Evolutionary conservation across 2,113 vertebrate species (phyloP), one percentile per base, ranked within the genome.

Genomic region (Cebus imitator): DNA sequence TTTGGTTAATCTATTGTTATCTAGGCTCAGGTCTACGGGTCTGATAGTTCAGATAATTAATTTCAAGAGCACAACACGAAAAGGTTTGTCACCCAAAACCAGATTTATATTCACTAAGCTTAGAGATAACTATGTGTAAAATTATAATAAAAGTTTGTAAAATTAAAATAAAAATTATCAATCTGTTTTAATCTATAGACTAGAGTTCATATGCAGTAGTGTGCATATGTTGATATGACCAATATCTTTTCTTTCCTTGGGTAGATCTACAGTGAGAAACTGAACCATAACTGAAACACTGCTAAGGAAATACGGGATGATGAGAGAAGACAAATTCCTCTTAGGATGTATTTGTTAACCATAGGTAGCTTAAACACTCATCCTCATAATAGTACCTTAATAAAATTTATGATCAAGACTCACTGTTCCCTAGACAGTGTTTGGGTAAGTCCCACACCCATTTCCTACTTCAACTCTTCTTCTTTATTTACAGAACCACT

Each of bases 31-130:
- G 27, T 72, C 57, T 12, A 10, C 10, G 43, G 35, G 45, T 6
- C 37, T 84, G 78, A 58, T 58, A 37, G 25, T 20, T 94, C 66
- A 57, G 16, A n/a, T 90, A 87, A 61, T 91, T 90, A 37, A 73
- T 87, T 78, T 91, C 66, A 75, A 94, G 52, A 87, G 16, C 55
- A 52, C 37, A 87, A 66, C 21, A 94, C 18, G 73, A 95, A 90
- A 30, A 79, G 35, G 35, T 79, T 84, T 4, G 58, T 89, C 57
- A 86, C 9, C 83, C 30, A 70, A 94, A 94, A 23, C 92, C 48
- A 83, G 21, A 73, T 92, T 82, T 94, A 45, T 81, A 70, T 81
- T 86, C 7, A 70, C 7, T 37, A 79, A 66, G 16, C 17, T 90
- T 83, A 90, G 35, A 82, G 32, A 80, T 68, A 90, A 40, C 23